Evolutionary conservation across 2,113 vertebrate species (phyloP), one percentile per base, ranked within the genome.

Genomic region (Sminthopsis crassicaudata): DNA sequence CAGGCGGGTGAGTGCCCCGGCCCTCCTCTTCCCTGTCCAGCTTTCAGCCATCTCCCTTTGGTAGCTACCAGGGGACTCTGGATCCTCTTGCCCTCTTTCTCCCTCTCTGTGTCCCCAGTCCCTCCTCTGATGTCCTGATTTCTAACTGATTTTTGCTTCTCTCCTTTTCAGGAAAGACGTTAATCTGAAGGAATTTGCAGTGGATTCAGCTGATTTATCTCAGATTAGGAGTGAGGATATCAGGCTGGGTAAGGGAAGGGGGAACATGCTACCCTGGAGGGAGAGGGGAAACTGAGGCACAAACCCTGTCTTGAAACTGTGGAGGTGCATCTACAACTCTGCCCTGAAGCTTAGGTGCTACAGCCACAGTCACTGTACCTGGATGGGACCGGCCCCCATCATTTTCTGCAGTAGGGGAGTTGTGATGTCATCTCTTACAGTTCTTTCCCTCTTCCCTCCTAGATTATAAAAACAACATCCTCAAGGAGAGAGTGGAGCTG

Each of bases 401-500:
- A 48, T n/a, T 42, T 46, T 27, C 3, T 10, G 48, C 55, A 51
- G 42, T 10, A n/a, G 92, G 91, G 76, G 25, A 30, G 42, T 52
- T 23, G 0, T 19, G n/a, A 46, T 23, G 27, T 12, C 2, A 1
- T 12, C 60, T 50, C 57, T 52, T 52, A 2, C 12, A 42, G 2
- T 4, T 19, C 92, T 98, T 84, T 93, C 10, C 46, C 91, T 96
- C 90, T 91, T 97, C 30, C 97, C 95, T 96, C 91, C 50, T 97
- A 99, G 99, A 99, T 98, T 99, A 99, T 98, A 99, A 99, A 98
- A 99, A 99, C 99, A 99, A 99, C 98, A 99, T 99, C 96, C 96
- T 99, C 96, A 99, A 99, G 98, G 99, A 99, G 98, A 99, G 97
- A 94, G 98, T 98, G 42, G 99, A 99, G 95, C 98, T 99, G 93